phyloP scores from a whole-genome alignment of 2,113 vertebrate genomes.

The Corythornis madagascariensis region DNA sequence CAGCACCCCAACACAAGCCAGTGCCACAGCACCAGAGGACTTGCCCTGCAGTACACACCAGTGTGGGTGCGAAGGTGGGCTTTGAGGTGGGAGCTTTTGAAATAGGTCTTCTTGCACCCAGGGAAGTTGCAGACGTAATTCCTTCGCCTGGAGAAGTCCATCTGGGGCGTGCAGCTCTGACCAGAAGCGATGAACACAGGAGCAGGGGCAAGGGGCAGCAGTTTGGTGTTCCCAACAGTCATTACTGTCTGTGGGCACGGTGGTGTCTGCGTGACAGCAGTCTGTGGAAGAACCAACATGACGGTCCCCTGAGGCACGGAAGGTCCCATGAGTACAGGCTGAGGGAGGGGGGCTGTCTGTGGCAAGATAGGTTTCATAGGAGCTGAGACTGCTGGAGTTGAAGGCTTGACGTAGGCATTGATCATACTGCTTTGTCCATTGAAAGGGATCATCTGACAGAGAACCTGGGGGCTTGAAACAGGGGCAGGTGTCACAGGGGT shows the following conservation, averaged over 20 bases:
- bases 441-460: conserved; percentile 93
- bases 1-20: not conserved
- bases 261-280: conserved; percentile 73
- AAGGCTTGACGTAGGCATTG: conserved; percentile 84
- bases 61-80: conserved; percentile 98
- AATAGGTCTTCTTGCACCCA: conserved; percentile 97
- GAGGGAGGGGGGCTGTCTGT: conserved; percentile 72
- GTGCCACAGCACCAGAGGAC: not conserved
- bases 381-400: conserved; percentile 68
- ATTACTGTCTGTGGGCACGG: conserved; percentile 75
- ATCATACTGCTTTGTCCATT: conserved; percentile 81
- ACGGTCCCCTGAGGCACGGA: conserved; percentile 87
- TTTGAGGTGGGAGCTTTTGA: conserved; percentile 98
- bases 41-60: conserved; percentile 70
- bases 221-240: conserved; percentile 88
- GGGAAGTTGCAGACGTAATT: conserved; percentile 93
- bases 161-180: conserved; percentile 76
- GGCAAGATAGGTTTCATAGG: conserved; percentile 81
- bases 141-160: conserved; percentile 91
- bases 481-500: conserved; percentile 72
- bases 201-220: conserved; percentile 92
- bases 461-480: conserved; percentile 77
- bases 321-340: conserved; percentile 84
- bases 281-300: conserved; percentile 93
- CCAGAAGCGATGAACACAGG: conserved; percentile 87